These are phyloP conservation scores for Phortica okadai DNA, from an alignment of 2,888 invertebrate species.

Conservation along the genomic window DNA sequence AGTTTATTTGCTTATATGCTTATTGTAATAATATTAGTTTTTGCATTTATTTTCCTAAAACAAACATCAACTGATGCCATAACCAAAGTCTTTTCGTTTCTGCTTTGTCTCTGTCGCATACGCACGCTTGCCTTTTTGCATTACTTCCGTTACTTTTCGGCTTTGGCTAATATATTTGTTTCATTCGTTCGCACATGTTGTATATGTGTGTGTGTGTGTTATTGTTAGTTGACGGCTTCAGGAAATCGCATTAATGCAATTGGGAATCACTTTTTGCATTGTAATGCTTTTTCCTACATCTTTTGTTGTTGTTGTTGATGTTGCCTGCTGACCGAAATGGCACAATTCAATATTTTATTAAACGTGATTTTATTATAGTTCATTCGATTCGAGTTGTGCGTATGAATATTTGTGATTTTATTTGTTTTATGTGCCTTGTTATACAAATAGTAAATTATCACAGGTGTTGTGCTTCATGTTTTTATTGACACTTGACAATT, in stretches of 20 bases:
- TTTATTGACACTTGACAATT: constrained; percentile 6
- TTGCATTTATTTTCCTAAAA: constrained; percentile 58
- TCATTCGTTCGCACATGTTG: constrained; percentile 3
- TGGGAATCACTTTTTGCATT: constrained; percentile 6
- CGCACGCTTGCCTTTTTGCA: not conserved
- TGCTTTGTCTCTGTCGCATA: not conserved
- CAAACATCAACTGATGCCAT: constrained; percentile 37
- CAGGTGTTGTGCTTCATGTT: not conserved
- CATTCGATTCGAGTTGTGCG: constrained; percentile 1
- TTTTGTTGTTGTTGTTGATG: not conserved
- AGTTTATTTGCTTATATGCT: constrained; percentile 50
- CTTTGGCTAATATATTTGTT: not conserved
- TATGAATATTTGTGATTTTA: not conserved
- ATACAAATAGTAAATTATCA: constrained; percentile 3
- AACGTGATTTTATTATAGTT: constrained; percentile 20
- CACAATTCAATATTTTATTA: constrained; percentile 16
- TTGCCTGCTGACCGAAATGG: not conserved
- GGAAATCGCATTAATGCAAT: constrained; percentile 30
- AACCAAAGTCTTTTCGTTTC: not conserved
- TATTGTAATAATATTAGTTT: constrained; percentile 64
- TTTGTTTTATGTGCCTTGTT: not conserved
- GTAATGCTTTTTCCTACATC: not conserved
- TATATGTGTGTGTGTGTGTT: not conserved
- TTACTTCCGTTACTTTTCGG: not conserved
- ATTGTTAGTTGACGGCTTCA: not conserved